These are phyloP conservation scores for Platyrinchus mystaceus DNA, from an alignment of 2,797 vertebrate species.

Conservation along the genomic window DNA sequence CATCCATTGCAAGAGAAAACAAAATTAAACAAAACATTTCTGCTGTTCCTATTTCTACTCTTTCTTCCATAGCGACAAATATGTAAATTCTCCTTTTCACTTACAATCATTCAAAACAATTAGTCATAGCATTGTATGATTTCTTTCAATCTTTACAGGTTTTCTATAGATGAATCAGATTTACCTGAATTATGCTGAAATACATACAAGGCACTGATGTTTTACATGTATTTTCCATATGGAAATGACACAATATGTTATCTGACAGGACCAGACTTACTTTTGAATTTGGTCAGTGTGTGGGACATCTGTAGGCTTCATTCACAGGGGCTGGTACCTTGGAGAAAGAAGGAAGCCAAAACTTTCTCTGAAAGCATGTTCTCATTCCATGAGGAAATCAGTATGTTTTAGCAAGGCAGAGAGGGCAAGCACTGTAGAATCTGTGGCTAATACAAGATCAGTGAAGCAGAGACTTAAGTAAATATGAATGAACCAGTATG, in stretches of 20 bases:
- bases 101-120: not conserved
- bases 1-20: not conserved
- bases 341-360: not conserved
- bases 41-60: not conserved
- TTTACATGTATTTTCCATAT: not conserved
- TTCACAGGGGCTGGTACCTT: not conserved
- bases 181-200: not conserved
- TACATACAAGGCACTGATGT: not conserved
- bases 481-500: not conserved
- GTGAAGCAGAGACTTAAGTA: not conserved
- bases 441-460: not conserved
- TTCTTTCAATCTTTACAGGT: not conserved
- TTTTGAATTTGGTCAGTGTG: not conserved
- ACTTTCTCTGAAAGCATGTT: not conserved
- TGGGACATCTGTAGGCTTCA: not conserved
- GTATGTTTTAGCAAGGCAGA: not conserved
- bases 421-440: not conserved
- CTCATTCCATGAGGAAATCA: not conserved
- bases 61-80: not conserved
- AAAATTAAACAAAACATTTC: not conserved
- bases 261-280: not conserved
- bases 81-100: not conserved
- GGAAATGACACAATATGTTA: not conserved
- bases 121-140: not conserved
- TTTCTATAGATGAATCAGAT: not conserved